Conservation (phyloP, 2,113 vertebrate genomes). For the Malurus alboscapulatus region DNA sequence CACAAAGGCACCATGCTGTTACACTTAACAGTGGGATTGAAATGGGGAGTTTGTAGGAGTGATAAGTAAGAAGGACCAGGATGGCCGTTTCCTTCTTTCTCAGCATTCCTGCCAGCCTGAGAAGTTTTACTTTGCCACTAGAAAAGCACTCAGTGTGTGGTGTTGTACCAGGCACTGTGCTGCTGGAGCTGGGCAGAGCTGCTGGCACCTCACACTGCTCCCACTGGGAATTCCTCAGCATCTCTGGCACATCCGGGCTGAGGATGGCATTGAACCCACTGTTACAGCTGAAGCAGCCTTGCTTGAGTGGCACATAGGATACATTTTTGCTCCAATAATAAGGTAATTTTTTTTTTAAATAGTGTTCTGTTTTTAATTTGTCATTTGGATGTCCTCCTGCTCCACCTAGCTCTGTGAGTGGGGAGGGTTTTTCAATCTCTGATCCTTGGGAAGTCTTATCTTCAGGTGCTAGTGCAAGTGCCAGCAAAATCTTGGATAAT, state of each 20-base stretch:
- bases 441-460: neutral
- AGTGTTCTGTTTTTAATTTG: neutral
- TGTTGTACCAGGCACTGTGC: rapidly evolving
- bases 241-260: rapidly evolving
- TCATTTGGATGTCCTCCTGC: neutral
- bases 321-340: neutral
- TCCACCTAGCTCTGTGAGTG: neutral
- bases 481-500: neutral
- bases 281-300: neutral
- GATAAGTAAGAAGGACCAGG: neutral
- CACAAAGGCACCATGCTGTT: neutral
- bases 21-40: neutral
- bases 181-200: neutral
- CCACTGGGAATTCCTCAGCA: rapidly evolving
- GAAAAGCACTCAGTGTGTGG: neutral
- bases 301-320: neutral
- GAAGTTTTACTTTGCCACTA: neutral
- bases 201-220: neutral
- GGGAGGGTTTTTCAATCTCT: neutral
- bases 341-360: neutral
- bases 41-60: neutral
- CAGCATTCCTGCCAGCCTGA: neutral
- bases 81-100: neutral
- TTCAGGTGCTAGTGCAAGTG: neutral
- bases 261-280: neutral